A percentile compares a stretch with the other conserved stretches of the same genome.
Conservation (phyloP, 2,888 invertebrate genomes). For the Tortrix viridana region DNA sequence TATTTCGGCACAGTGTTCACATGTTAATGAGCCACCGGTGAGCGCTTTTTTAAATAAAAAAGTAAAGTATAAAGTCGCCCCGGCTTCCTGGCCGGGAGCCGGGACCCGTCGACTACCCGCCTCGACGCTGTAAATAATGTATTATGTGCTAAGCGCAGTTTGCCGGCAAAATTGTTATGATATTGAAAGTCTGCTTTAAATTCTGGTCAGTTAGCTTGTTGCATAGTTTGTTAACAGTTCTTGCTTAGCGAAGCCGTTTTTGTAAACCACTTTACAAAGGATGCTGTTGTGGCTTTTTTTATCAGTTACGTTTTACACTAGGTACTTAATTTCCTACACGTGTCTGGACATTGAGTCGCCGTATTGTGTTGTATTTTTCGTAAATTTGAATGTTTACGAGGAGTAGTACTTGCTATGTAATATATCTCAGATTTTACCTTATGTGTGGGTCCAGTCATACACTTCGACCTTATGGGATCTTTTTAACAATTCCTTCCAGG, state of each 20-base stretch:
- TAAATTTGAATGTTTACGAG: too few relatives aligned
- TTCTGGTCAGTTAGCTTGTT: conserved; percentile 16
- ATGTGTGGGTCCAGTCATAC: too few relatives aligned
- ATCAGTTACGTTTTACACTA: too few relatives aligned
- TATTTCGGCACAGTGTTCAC: conserved; percentile 17
- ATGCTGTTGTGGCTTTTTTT: too few relatives aligned
- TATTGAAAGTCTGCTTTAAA: conserved; percentile 21
- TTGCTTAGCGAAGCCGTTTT: not conserved
- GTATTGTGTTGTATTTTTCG: too few relatives aligned
- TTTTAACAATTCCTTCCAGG: too few relatives aligned
- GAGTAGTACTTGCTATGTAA: too few relatives aligned
- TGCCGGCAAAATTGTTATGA: conserved; percentile 26
- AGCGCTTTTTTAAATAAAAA: conserved; percentile 10
- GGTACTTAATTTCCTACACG: too few relatives aligned
- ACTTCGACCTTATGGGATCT: too few relatives aligned
- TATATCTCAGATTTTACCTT: too few relatives aligned
- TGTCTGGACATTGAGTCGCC: too few relatives aligned
- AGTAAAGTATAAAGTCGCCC: conserved; percentile 11
- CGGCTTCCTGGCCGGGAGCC: conserved; percentile 4
- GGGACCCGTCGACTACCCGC: not conserved
- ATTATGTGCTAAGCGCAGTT: conserved; percentile 30
- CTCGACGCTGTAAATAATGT: conserved; percentile 28
- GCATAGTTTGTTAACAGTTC: conserved; percentile 10
- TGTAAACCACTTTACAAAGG: not conserved
- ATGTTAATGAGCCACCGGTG: conserved; percentile 16